Evolutionary conservation across 2,797 vertebrate species (phyloP), one percentile per base, ranked within the genome.

Genomic region (Coccyzus lansbergi): DNA sequence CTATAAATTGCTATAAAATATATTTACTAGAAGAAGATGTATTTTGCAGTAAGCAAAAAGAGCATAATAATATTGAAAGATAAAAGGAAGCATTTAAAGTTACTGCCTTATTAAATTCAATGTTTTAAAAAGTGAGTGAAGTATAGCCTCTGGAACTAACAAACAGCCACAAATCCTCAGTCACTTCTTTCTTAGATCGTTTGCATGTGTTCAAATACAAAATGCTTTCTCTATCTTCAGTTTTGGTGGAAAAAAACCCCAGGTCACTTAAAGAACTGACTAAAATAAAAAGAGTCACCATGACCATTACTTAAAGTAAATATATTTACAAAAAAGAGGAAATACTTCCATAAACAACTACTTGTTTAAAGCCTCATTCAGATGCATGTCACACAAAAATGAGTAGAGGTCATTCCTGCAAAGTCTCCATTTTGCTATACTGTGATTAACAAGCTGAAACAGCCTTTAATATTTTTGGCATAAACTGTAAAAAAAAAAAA

Each of bases 1-100:
- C 51, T 65, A 80, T 52, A 88, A 93, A 92, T 62, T 63, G 25
- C 42, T 69, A 48, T 33, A 63, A 91, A 95, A 92, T 33, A n/a
- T 33, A 71, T 71, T 88, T 94, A 69, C n/a, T 71, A 71, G 22
- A 77, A 82, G 46, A 49, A 25, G 31, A 74, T 31, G 9, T 29
- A 83, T 80, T 95, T 85, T 81, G 34, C 52, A 34, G 40, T 22
- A 83, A 92, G 51, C 28, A 81, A 89, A 71, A 79, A 46, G 22
- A 92, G 13, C 10, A 19, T 15, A 83, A 78, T 75, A 80, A 76
- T 83, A 76, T 4, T 48, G n/a, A 86, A 94, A 90, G 58, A 68
- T 49, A 85, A 87, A 89, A 83, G 12, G 33, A 92, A 86, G 15
- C 48, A 76, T 72, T 96, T 83, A 56, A 93, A 89, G 92, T 59